A percentile compares a stretch with the other conserved stretches of the same genome.
Evolutionary conservation across 2,888 invertebrate species (phyloP).

Genomic region (Tachystola acroxantha): DNA sequence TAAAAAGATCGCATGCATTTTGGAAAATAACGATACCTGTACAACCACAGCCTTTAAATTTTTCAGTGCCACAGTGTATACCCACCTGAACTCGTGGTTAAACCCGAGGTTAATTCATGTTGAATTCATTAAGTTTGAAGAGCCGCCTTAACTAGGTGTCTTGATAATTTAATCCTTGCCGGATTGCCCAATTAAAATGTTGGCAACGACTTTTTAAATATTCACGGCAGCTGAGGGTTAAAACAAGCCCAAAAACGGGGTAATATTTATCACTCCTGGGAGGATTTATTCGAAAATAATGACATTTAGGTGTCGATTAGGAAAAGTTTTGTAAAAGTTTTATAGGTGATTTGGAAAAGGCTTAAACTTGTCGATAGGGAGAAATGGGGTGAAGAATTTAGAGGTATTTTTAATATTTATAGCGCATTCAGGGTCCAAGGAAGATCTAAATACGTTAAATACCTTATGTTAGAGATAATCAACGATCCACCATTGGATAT

Average conservation of each 20-base stretch:
- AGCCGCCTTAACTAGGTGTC: conserved; percentile 73
- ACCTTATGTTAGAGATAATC: too few species aligned
- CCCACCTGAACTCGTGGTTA: conserved; percentile 12
- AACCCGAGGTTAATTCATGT: conserved; percentile 59
- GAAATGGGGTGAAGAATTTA: background rate
- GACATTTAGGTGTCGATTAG: conserved; percentile 74
- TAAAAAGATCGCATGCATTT: too few species aligned
- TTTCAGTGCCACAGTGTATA: conserved; percentile 16
- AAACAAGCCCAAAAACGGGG: conserved; percentile 62
- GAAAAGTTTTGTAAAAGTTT: conserved; percentile 56
- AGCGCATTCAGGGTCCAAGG: too few species aligned
- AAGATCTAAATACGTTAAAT: too few species aligned
- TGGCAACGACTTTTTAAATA: conserved; percentile 77
- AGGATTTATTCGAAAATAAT: conserved; percentile 66
- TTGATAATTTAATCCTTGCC: conserved; percentile 77
- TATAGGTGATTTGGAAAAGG: conserved; percentile 24
- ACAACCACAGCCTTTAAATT: background rate
- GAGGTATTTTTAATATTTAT: too few species aligned
- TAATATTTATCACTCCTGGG: conserved; percentile 64
- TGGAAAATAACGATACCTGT: too few species aligned
- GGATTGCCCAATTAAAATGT: conserved; percentile 75
- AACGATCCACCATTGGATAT: too few species aligned
- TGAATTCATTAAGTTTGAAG: conserved; percentile 72
- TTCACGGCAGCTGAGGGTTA: conserved; percentile 56
- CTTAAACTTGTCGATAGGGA: conserved; percentile 35